Base-by-base conservation (phyloP, 2,113 vertebrate genomes). In the Cavia porcellus region DNA sequence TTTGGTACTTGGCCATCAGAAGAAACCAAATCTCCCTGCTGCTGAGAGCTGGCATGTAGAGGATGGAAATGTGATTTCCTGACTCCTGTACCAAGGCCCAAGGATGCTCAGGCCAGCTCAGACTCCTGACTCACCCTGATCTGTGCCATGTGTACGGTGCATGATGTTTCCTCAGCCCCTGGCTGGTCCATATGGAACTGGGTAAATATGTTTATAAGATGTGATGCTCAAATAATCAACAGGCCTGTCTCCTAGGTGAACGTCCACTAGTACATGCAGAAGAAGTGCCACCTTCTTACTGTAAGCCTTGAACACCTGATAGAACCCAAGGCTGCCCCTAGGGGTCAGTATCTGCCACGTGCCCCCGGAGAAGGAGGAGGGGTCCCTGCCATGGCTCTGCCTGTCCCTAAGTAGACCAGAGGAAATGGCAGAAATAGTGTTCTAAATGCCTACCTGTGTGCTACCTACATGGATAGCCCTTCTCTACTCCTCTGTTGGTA, bases 61-160 rank as follows among this genome's bases (percentile, higher is more conserved):
- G 45, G 82, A 32, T 96, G 89, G 45, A 11, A 59, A 25, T 25
- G 42, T 45, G 96, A 96, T 96, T 96, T 83, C 68, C 59, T 94
- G 89, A 92, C 89, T 59, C 84, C 79, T 92, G 86, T 86, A 95
- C 75, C 89, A 91, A 97, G 98, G 96, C 45, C 91, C 0, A 11
- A 50, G 47, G 9, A 96, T 75, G 93, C 74, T 92, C 82, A 96
- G 2, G 50, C 95, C 94, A 92, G 80, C 50, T 82, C 10, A 8
- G 91, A 75, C 88, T 57, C 92, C 87, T 83, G 93, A 83, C 94
- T 77, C 85, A n/a, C n/a, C 88, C 98, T 89, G 97, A 97, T 96
- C 97, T 94, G 96, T 97, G 96, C 96, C 97, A 96, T 81, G 86
- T 87, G n/a, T 90, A 81, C 1, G 17, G 93, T 94, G 89, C 72